phyloP scores from a whole-genome alignment of 1,140 invertebrate genomes.

The Gryon sp. region DNA sequence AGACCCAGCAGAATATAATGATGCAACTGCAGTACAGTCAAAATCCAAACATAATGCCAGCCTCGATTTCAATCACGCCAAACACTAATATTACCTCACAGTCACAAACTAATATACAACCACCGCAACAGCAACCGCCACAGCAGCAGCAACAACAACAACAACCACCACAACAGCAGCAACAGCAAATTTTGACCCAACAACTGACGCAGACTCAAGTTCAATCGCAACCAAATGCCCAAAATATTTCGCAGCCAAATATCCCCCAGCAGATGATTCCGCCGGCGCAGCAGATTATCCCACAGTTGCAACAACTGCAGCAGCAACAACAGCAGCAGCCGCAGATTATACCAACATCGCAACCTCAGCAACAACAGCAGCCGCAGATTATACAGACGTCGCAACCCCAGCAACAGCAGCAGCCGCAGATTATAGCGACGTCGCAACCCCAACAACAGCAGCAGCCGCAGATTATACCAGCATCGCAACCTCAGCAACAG shows the following conservation, averaged over 20 bases:
- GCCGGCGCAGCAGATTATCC: constrained; percentile 65
- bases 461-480: constrained; percentile 60
- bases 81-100: constrained; percentile 60
- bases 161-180: constrained; percentile 75
- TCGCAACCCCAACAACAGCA: constrained; percentile 42
- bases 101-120: no score
- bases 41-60: constrained; percentile 64
- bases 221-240: constrained; percentile 65
- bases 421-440: no score
- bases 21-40: constrained; percentile 74
- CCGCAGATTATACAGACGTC: constrained; percentile 66
- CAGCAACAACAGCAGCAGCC: constrained; percentile 65
- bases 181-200: constrained; percentile 10
- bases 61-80: constrained; percentile 66
- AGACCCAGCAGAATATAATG: constrained; percentile 70
- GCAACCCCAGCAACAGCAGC: constrained; percentile 58
- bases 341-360: constrained; percentile 71
- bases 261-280: constrained; percentile 32
- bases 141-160: constrained; percentile 72
- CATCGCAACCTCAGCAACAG: constrained; percentile 10
- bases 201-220: constrained; percentile 76
- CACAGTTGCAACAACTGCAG: constrained; percentile 50
- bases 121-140: no score
- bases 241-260: no score
- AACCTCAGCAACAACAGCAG: constrained; percentile 67